Conservation (phyloP, 2,113 vertebrate genomes). For the Bettongia penicillata region DNA sequence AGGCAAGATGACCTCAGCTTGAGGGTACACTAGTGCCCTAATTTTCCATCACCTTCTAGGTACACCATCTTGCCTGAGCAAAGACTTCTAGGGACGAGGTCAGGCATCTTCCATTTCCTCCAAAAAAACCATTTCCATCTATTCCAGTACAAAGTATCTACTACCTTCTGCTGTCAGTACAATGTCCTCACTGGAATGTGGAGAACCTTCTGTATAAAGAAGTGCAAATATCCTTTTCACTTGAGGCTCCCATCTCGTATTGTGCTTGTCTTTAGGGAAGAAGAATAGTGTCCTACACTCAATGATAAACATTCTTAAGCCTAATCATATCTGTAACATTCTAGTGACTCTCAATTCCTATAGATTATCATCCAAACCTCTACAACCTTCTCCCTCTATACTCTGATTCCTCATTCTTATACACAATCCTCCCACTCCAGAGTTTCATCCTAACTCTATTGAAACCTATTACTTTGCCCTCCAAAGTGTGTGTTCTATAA, state of each 20-base stretch:
- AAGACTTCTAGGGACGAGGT: neutral
- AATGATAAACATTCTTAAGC: neutral
- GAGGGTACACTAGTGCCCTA: neutral
- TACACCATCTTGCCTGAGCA: neutral
- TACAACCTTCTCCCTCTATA: neutral
- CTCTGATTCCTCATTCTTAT: neutral
- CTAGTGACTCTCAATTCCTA: neutral
- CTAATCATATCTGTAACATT: neutral
- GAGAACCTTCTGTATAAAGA: neutral
- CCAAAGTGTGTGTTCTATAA: neutral
- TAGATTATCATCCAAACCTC: neutral
- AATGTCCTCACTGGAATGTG: neutral
- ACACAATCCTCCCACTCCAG: neutral
- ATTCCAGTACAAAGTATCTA: neutral
- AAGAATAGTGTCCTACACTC: neutral
- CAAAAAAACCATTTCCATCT: neutral
- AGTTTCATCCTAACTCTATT: neutral
- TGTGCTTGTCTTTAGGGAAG: neutral
- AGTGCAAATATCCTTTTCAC: neutral
- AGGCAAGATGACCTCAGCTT: neutral
- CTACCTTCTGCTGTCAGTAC: neutral
- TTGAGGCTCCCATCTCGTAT: neutral
- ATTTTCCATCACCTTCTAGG: neutral
- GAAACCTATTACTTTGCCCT: neutral
- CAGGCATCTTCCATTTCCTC: neutral